Percentiles rank a stretch among this genome's conserved stretches.
Evolutionary conservation across 2,888 invertebrate genomes (phyloP).

Genomic region (Caenorhabditis doughertyi): DNA sequence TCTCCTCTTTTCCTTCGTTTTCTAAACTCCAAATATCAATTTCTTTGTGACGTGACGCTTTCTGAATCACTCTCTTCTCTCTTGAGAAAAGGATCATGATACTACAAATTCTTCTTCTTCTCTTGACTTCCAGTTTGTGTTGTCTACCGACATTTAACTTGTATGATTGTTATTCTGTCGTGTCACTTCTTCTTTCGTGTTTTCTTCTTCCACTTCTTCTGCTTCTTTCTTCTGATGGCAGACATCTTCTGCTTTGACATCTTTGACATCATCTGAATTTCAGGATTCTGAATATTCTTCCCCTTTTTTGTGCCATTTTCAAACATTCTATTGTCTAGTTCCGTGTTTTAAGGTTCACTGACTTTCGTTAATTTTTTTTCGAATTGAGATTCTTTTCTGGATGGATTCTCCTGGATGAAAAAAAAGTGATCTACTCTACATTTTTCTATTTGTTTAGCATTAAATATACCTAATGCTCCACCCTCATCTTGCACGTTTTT

Average conservation of each 20-base stretch:
- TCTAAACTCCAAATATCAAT: background rate
- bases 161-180: conserved; percentile 53
- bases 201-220: background rate
- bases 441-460: background rate
- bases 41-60: conserved; percentile 15
- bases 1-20: background rate
- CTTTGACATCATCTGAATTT: conserved; percentile 43
- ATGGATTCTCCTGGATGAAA: background rate
- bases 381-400: background rate
- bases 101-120: conserved; percentile 3
- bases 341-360: conserved; percentile 24
- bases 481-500: background rate
- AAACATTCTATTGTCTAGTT: conserved; percentile 24
- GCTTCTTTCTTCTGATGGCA: background rate
- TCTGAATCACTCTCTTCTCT: conserved; percentile 12
- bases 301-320: background rate
- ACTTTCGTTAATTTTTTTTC: no score
- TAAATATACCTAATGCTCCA: conserved; percentile 3
- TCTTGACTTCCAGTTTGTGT: background rate
- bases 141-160: conserved; percentile 39
- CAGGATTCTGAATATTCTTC: background rate
- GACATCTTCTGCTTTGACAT: background rate
- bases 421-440: background rate
- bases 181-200: conserved; percentile 4
- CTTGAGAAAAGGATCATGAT: background rate